Conservation (phyloP, 2,888 invertebrate genomes). For the Calephelis perditalis region DNA sequence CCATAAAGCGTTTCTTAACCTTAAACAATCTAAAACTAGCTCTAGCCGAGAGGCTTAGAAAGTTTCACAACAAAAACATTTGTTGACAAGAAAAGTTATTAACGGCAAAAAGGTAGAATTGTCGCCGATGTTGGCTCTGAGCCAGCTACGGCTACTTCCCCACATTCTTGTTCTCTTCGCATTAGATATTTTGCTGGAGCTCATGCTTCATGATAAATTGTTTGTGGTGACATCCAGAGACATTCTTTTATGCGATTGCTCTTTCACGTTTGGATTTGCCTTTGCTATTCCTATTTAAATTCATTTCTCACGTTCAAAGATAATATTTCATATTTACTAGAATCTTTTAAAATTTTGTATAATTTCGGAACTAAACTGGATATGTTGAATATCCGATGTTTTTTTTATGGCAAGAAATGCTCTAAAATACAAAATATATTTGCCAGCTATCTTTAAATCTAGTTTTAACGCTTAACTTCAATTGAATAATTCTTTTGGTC, state of each 20-base stretch:
- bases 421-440: too few relatives aligned
- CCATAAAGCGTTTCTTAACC: not conserved
- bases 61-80: slow-evolving; percentile 37
- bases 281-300: not conserved
- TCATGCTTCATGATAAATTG: slow-evolving; percentile 32
- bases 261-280: not conserved
- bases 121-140: slow-evolving; percentile 47
- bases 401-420: too few relatives aligned
- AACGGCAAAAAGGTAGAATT: slow-evolving; percentile 40
- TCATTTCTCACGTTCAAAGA: too few relatives aligned
- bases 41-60: slow-evolving; percentile 15
- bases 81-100: slow-evolving; percentile 51
- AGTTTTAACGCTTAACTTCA: too few relatives aligned
- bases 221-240: slow-evolving; percentile 22
- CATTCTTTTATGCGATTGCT: slow-evolving; percentile 6
- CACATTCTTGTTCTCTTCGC: slow-evolving; percentile 22
- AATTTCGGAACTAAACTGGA: too few relatives aligned
- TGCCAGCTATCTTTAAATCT: too few relatives aligned
- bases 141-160: slow-evolving; percentile 37
- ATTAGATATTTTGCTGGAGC: slow-evolving; percentile 23
- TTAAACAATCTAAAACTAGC: not conserved
- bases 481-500: too few relatives aligned
- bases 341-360: too few relatives aligned
- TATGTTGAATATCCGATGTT: too few relatives aligned
- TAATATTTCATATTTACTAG: too few relatives aligned